phyloP scores from a whole-genome alignment of 1,140 invertebrate species.

The Heliconius melpomene region DNA sequence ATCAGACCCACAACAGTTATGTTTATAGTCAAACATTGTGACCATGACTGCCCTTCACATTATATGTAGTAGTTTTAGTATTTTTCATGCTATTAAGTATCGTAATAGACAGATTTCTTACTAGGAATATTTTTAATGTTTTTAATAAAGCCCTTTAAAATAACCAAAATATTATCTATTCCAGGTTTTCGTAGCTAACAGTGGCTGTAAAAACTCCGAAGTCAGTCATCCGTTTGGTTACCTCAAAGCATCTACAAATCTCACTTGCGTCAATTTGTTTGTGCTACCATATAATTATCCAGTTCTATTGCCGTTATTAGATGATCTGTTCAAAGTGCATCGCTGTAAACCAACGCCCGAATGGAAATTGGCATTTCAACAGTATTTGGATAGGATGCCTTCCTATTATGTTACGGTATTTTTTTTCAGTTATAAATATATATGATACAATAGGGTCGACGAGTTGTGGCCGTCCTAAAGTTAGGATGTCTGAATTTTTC shows the following conservation, averaged over 20 bases:
- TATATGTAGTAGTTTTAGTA: no score
- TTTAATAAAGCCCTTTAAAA: neutral
- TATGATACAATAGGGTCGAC: neutral
- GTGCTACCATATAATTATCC: conserved; percentile 99
- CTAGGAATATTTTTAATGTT: neutral
- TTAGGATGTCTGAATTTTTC: no score
- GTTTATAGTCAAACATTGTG: no score
- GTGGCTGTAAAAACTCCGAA: conserved; percentile 90
- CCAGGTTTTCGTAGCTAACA: conserved; percentile 95
- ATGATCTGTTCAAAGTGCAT: conserved; percentile 95
- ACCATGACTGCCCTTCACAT: no score
- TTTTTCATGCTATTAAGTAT: no score
- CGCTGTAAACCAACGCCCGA: conserved; percentile 94
- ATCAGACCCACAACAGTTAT: no score
- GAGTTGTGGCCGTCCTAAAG: neutral
- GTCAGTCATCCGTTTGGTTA: conserved; percentile 98
- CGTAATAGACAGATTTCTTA: no score
- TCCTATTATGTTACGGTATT: conserved; percentile 95
- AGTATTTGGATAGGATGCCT: conserved; percentile 97
- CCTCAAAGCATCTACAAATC: conserved; percentile 97
- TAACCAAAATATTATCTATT: neutral
- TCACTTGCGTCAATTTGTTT: conserved; percentile 97
- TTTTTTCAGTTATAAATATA: neutral
- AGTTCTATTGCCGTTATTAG: conserved; percentile 93
- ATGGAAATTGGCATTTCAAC: conserved; percentile 94